A percentile compares a stretch with the other conserved stretches of the same genome.
These are phyloP conservation scores for Brachionus koreanus DNA, from an alignment of 1,140 invertebrate species.

Conservation along the genomic window DNA sequence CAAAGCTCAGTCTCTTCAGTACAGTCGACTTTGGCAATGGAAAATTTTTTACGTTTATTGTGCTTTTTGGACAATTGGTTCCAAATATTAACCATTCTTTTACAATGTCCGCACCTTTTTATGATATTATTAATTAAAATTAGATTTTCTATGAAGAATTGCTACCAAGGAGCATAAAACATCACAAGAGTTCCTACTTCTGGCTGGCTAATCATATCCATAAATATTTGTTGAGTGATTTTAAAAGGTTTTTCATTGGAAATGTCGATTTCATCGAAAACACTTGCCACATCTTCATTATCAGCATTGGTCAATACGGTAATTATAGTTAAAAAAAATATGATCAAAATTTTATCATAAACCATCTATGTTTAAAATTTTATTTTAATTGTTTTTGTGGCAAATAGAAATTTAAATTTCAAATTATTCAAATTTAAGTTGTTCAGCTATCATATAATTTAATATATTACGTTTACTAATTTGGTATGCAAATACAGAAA, in stretches of 20 bases:
- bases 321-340: background rate
- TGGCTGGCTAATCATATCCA: constrained; percentile 1
- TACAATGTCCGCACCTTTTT: constrained; percentile 14
- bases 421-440: background rate
- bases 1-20: constrained; percentile 8
- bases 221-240: background rate
- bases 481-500: background rate
- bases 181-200: constrained; percentile 5
- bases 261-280: background rate
- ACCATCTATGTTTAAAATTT: background rate
- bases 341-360: background rate
- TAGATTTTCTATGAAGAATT: background rate
- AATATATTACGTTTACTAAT: background rate
- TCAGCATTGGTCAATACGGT: background rate
- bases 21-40: constrained; percentile 12
- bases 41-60: background rate
- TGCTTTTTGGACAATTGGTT: constrained; percentile 2
- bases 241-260: background rate
- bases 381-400: background rate
- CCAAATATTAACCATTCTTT: constrained; percentile 21
- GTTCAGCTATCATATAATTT: background rate
- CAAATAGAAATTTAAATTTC: background rate
- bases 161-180: constrained; percentile 20
- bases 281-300: background rate
- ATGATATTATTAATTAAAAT: background rate